Evolutionary conservation across 2,888 invertebrate genomes (phyloP), one percentile per base, ranked within the genome.

Genomic region (Elysia crispata): DNA sequence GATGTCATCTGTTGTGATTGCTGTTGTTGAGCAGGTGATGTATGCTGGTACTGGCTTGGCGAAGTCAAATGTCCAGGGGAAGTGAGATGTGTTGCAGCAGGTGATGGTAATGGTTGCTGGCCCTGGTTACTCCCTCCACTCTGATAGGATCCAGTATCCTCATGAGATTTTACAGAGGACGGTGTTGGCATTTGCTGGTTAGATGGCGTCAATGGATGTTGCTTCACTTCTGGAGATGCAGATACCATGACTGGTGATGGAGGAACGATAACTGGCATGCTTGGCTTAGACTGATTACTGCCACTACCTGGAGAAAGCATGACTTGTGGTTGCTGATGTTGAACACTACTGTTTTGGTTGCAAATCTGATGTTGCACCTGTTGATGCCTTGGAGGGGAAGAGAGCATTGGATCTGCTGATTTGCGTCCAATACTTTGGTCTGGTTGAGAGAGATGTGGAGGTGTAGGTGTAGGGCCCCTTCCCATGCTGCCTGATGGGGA

Each of bases 381-480:
- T 75, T 83, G 77, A 64, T 77, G 78, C 73, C 83, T 76, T 69
- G 85, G 69, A 28, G 82, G 79, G 18, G 84, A 80, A 77, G 81
- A 72, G 62, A 81, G 76, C 72, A 81, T 23, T 83, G 86, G 31
- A 82, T 85, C 79, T 85, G 84, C 66, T 84, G 86, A 85, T 84
- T 86, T 23, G 82, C 85, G 54, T 82, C 82, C 79, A 81, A 84
- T 0, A 77, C 78, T 82, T 76, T 84, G 73, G 23, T 74, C 79
- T 49, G 77, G 74, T 28, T 70, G 74, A 18, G 70, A 30, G 1
- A 79, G 72, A 54, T 82, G 78, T 5, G 67, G 66, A 33, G 70
- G 70, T 1, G 66, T 73, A 0, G 79, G 79, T n/a, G 54, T 70
- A 25, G 80, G 76, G 62, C 57, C 69, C 25, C 75, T 15, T 11